A percentile compares a stretch with the other conserved stretches of the same genome.
These are phyloP conservation scores for Origma solitaria DNA, from an alignment of 2,113 vertebrate genomes.

Conservation along the genomic window DNA sequence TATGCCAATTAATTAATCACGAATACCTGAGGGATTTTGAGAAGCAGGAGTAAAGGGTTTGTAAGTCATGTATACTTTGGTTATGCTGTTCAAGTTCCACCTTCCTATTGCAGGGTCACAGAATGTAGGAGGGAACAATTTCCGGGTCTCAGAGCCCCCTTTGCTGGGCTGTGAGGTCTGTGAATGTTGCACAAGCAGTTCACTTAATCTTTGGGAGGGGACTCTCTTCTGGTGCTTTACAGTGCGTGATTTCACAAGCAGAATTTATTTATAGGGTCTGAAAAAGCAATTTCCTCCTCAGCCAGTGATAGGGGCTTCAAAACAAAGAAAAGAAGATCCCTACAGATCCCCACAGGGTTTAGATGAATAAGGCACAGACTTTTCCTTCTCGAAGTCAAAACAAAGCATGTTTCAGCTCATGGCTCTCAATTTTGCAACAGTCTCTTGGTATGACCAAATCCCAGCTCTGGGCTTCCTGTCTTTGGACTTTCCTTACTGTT, in stretches of 20 bases:
- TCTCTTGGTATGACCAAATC: not conserved
- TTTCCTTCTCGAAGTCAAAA: not conserved
- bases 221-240: not conserved
- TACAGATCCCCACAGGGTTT: not conserved
- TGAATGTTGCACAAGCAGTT: not conserved
- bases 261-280: not conserved
- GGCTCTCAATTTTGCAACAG: not conserved
- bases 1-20: not conserved
- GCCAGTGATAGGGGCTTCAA: not conserved
- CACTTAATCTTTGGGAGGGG: not conserved
- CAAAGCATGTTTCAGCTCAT: not conserved
- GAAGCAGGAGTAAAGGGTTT: not conserved
- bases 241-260: not conserved
- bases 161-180: not conserved
- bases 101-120: not conserved
- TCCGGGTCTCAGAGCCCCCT: not conserved
- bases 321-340: not conserved
- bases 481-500: not conserved
- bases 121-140: not conserved
- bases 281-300: conserved; percentile 3
- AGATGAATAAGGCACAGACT: not conserved
- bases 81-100: not conserved
- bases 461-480: not conserved
- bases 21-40: not conserved
- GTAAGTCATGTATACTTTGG: not conserved